Conservation (phyloP, 37 sponge, comb jelly and placozoan species). For the Eunapius fragilis region DNA sequence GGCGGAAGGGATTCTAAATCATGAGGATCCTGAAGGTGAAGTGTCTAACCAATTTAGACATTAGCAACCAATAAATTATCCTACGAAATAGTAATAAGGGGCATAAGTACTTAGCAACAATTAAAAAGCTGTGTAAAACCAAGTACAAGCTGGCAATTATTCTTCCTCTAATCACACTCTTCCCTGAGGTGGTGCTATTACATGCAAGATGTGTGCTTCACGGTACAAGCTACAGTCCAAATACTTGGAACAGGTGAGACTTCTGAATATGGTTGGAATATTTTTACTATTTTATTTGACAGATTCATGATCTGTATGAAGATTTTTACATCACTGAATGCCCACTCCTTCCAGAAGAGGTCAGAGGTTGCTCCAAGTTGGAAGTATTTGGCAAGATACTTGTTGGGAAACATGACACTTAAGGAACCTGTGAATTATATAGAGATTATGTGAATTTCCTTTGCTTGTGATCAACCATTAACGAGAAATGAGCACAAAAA, state of each 20-base stretch:
- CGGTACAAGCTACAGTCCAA: slow-evolving; percentile 86
- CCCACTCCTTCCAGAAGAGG: slow-evolving; percentile 91
- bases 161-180: neutral
- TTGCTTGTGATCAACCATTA: neutral
- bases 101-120: too few species aligned
- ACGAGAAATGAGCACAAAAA: too few species aligned
- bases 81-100: too few species aligned
- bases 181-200: slow-evolving; percentile 25
- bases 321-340: slow-evolving; percentile 96
- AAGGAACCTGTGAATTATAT: neutral
- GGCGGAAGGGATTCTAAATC: too few species aligned
- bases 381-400: slow-evolving; percentile 72
- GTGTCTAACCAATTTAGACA: too few species aligned
- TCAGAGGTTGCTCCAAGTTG: slow-evolving; percentile 82
- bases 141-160: neutral
- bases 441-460: neutral
- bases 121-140: too few species aligned
- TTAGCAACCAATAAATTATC: too few species aligned
- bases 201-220: slow-evolving; percentile 87
- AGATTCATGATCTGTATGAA: slow-evolving; percentile 96
- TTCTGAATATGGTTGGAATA: neutral
- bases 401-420: neutral
- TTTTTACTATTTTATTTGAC: neutral
- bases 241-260: slow-evolving; percentile 91
- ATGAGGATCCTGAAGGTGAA: too few species aligned